phyloP scores from a whole-genome alignment of 37 sponge, comb jelly and placozoan species.

The Tethya wilhelma region DNA sequence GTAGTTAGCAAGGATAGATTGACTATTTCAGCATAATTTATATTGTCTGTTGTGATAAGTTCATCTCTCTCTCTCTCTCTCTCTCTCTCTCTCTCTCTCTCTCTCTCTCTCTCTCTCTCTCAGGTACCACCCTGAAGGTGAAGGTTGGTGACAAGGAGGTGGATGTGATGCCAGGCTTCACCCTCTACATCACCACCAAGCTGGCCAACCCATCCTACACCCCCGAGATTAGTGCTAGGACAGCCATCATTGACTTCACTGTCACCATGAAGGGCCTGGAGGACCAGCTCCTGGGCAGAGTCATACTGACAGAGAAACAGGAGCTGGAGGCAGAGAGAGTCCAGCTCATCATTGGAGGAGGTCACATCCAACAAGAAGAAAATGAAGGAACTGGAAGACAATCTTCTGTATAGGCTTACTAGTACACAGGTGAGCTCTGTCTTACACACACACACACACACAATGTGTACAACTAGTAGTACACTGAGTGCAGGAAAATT shows the following conservation, averaged over 20 bases:
- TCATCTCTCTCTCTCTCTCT: no score
- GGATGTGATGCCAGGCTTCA: slow-evolving; percentile 96
- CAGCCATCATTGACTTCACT: slow-evolving; percentile 98
- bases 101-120: no score
- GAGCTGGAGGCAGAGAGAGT: slow-evolving; percentile 95
- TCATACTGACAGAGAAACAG: slow-evolving; percentile 97
- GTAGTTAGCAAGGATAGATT: no score
- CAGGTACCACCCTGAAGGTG: slow-evolving; percentile 82
- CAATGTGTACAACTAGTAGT: no score
- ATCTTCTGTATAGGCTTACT: slow-evolving; percentile 92
- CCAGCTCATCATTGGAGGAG: slow-evolving; percentile 94
- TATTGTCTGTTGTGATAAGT: no score
- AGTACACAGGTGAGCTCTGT: slow-evolving; percentile 70
- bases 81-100: no score
- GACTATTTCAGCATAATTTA: no score
- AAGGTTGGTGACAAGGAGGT: slow-evolving; percentile 99
- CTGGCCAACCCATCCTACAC: slow-evolving; percentile 98
- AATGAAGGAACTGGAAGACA: slow-evolving; percentile 98
- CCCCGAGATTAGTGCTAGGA: slow-evolving; percentile 95
- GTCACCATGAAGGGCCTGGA: slow-evolving; percentile 99
- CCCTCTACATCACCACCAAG: slow-evolving; percentile 96
- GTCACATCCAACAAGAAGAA: slow-evolving; percentile 96
- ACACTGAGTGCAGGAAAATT: no score
- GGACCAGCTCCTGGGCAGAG: slow-evolving; percentile 98
- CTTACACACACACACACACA: background rate